Conservation (phyloP, 2,113 vertebrate genomes). For the Istiophorus platypterus region DNA sequence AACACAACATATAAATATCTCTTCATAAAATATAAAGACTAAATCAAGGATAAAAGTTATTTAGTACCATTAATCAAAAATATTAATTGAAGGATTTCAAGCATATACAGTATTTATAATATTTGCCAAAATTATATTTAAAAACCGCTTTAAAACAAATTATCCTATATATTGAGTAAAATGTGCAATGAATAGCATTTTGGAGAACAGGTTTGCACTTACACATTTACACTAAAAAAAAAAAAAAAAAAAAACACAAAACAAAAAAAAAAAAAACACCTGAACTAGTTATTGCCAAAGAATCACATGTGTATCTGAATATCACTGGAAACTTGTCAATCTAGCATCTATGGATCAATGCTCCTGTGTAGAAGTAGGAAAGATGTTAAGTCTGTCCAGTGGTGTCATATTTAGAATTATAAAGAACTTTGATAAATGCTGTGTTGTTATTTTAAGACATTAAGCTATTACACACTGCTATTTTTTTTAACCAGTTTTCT, state of each 20-base stretch:
- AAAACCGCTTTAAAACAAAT: constrained; percentile 63
- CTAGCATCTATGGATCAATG: constrained; percentile 19
- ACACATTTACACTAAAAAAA: constrained; percentile 32
- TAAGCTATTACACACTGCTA: constrained; percentile 40
- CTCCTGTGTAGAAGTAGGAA: constrained; percentile 13
- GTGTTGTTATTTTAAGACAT: constrained; percentile 26
- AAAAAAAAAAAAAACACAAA: constrained; percentile 31
- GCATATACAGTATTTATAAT: constrained; percentile 73
- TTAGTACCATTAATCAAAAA: constrained; percentile 79
- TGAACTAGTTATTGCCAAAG: constrained; percentile 69
- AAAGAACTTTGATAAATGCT: constrained; percentile 26
- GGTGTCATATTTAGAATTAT: constrained; percentile 20
- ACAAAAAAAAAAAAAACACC: constrained; percentile 31
- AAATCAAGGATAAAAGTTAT: constrained; percentile 64
- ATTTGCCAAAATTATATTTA: constrained; percentile 69
- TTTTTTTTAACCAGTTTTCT: constrained; percentile 24
- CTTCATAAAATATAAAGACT: constrained; percentile 72
- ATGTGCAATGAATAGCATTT: constrained; percentile 78
- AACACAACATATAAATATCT: constrained; percentile 74
- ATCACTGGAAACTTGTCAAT: constrained; percentile 31
- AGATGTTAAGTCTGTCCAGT: constrained; percentile 44
- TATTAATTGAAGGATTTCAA: constrained; percentile 66
- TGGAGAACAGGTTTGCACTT: constrained; percentile 60
- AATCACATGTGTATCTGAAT: constrained; percentile 41
- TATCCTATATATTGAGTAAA: constrained; percentile 64